Base-by-base conservation (phyloP, 2,113 vertebrate species). In the Sinocyclocheilus grahami region DNA sequence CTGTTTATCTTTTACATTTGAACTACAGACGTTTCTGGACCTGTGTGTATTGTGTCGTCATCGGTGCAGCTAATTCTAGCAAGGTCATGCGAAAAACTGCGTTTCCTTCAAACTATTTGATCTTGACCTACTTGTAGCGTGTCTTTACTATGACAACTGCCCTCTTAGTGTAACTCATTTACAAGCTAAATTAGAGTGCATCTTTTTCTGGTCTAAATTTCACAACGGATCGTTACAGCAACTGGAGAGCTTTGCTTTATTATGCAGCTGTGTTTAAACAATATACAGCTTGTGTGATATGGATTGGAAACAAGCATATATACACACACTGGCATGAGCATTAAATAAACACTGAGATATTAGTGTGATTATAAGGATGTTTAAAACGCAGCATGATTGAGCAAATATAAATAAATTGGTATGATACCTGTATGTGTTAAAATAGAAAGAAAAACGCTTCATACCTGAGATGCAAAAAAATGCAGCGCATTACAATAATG, bases 401-500 rank as follows among this genome's bases (percentile, higher is more conserved):
- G n/a, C 2, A 51, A 51, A 80, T 1, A 67, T 87, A 88, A 91
- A 90, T 89, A 37, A 84, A 90, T 84, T 82, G 88, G 91, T 87
- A 89, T 90, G 86, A 90, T 86, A 89, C 89, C 88, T 87, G 84
- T 84, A 75, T 76, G 85, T 86, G 89, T 24, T 86, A 86, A 88
- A 87, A 88, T 74, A 87, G 27, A 85, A 79, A 53, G 39, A 75
- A 86, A 79, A 88, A 27, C 39, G 33, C 88, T 93, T 91, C 85
- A 87, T 94, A 94, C 92, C 93, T 94, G 93, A 94, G 94, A 94
- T 93, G 91, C 88, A 92, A 60, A 79, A 91, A 93, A 80, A 87
- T 20, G 5, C 87, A 18, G 60, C 71, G 69, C 48, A 0, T 20
- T 71, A 37, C 20, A 71, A 71, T 71, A 3, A 74, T 86, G 84